Base-by-base conservation (phyloP, 1,140 invertebrate species). In the Philopotamus ludificatus region DNA sequence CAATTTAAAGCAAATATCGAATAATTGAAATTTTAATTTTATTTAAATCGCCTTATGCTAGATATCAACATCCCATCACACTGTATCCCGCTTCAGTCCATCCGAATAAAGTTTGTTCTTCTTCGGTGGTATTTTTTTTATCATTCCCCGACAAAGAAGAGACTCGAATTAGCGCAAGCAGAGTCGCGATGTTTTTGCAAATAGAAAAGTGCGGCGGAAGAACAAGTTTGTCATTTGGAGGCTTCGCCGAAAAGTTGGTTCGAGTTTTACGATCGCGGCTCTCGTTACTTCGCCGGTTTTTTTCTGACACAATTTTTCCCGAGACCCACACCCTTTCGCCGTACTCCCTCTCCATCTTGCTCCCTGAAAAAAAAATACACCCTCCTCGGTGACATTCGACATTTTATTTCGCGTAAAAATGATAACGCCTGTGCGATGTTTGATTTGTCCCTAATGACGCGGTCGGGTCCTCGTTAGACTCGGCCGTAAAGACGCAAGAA, bases 201-300 rank as follows among this genome's bases (percentile, higher is more conserved):
- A 53, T 53, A 34, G 59, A 62, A 62, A 62, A 57, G 28, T 57
- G 53, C 53, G 53, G 44, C 44, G 44, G 49, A 57, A 57, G 53
- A 57, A 21, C 12, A 42, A 57, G 53, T 57, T 57, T 57, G 53
- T 57, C 53, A 57, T 57, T 57, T 57, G 25, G 53, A 21, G 26
- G 34, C 53, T 28, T 21, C 22, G 2, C 12, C 8, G 4, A 34
- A 57, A 42, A 34, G 16, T 41, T 50, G 61, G 61, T 53, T 50
- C 20, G 49, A 25, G 50, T 54, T 63, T 63, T 63, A 63, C 61
- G 61, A 63, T 63, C 61, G 28, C 25, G 26, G 25, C 45, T 53
- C 61, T 15, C 42, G 59, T 61, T 49, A 49, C 44, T 61, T 44
- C 28, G 26, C 15, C 34, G 7, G 7, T 39, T 51, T 21, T 51